A percentile compares a stretch with the other conserved stretches of the same genome.
These are phyloP conservation scores for Rhimphoctona megacephalus DNA, from an alignment of 2,888 invertebrate species.

Conservation along the genomic window DNA sequence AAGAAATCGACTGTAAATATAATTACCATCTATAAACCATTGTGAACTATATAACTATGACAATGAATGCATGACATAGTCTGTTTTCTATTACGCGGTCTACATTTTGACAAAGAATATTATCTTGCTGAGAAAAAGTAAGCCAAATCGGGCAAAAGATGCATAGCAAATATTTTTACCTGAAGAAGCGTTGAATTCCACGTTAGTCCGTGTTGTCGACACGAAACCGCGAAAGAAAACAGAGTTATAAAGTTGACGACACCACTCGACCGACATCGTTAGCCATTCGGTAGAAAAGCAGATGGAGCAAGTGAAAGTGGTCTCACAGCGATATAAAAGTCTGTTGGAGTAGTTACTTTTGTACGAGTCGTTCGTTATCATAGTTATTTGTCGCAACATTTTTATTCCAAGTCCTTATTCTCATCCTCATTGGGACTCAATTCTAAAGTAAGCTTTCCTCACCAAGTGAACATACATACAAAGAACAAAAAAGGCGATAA, in stretches of 20 bases:
- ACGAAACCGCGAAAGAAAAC: conserved; percentile 27
- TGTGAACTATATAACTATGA: background rate
- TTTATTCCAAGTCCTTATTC: background rate
- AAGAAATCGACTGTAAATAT: background rate
- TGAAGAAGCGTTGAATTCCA: conserved; percentile 29
- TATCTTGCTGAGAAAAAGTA: background rate
- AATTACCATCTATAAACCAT: background rate
- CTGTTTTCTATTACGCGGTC: background rate
- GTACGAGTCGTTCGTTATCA: conserved; percentile 25
- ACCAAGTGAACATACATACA: background rate
- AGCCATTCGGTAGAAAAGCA: conserved; percentile 45
- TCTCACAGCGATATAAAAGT: background rate
- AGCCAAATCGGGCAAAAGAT: background rate
- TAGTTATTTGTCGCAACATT: conserved; percentile 16
- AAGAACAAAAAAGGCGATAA: background rate
- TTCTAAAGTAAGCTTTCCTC: background rate
- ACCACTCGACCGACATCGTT: conserved; percentile 58
- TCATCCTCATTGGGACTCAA: background rate
- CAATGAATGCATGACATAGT: background rate
- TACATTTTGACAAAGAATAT: background rate
- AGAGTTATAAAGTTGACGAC: conserved; percentile 33
- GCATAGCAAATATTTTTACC: background rate
- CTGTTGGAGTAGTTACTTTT: background rate
- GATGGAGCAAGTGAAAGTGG: background rate
- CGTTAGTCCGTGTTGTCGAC: conserved; percentile 3